Percentiles rank a stretch among this genome's conserved stretches.
Evolutionary conservation across 2,113 vertebrate species (phyloP).

Genomic region (Erythrocercus mccallii): DNA sequence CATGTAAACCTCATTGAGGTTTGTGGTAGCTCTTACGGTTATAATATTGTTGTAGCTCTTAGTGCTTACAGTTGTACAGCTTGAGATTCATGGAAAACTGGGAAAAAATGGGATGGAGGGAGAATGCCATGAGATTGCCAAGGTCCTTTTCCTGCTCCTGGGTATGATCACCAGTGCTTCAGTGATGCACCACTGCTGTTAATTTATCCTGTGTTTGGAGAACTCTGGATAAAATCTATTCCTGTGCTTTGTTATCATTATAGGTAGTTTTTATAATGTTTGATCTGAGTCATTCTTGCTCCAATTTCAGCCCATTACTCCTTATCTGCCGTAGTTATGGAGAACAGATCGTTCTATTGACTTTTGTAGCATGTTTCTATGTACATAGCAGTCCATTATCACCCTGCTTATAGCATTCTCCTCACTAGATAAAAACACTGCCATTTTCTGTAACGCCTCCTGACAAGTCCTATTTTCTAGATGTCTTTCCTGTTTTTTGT

Average conservation of each 20-base stretch:
- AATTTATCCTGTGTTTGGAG: neutral
- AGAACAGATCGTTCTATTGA: conserved; percentile 10
- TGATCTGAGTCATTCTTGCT: neutral
- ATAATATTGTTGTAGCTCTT: neutral
- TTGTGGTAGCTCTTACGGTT: neutral
- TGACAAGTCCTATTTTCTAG: neutral
- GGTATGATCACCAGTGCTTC: neutral
- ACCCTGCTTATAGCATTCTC: neutral
- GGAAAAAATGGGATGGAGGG: neutral
- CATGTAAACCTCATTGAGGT: neutral
- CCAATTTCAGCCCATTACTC: neutral
- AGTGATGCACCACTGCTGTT: neutral
- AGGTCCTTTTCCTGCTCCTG: neutral
- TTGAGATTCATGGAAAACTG: neutral
- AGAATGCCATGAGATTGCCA: neutral
- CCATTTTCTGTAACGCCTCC: neutral
- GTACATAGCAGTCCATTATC: neutral
- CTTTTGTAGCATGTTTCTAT: conserved; percentile 1
- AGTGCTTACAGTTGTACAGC: neutral
- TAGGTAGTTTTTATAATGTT: neutral
- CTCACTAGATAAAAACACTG: neutral
- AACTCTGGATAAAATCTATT: neutral
- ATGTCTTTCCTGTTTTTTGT: neutral
- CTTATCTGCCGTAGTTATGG: neutral
- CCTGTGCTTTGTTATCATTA: neutral